Conservation (phyloP, 1,140 invertebrate genomes). For the Brachionus koreanus region DNA sequence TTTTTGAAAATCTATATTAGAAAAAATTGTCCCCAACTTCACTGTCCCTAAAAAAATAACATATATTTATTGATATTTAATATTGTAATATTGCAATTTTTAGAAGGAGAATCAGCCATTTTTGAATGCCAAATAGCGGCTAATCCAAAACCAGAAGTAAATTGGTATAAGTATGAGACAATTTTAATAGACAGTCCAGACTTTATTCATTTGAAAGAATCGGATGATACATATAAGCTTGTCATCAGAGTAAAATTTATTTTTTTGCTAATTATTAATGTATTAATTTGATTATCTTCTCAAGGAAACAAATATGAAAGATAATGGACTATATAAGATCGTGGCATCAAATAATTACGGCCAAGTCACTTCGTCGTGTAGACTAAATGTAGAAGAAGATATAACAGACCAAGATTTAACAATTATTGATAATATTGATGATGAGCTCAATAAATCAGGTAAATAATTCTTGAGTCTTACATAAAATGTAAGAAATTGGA, state of each 20-base stretch:
- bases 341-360: conserved; percentile 27
- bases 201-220: conserved; percentile 29
- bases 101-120: conserved; percentile 36
- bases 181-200: conserved; percentile 4
- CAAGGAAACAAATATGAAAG: conserved; percentile 4
- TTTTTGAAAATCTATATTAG: too few species aligned
- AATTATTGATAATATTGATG: conserved; percentile 39
- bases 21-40: too few species aligned
- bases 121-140: background rate
- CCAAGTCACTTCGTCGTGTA: background rate
- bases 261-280: background rate
- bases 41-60: too few species aligned
- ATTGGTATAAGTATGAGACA: conserved; percentile 28
- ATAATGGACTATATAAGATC: conserved; percentile 4
- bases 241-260: background rate
- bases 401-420: conserved; percentile 41
- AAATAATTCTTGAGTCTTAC: too few species aligned
- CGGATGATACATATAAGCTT: conserved; percentile 9
- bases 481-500: too few species aligned
- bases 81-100: too few species aligned
- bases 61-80: too few species aligned
- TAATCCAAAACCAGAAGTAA: background rate
- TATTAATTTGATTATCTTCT: background rate
- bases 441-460: conserved; percentile 30
- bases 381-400: conserved; percentile 11